Conservation (phyloP, 2,888 invertebrate genomes). For the Tetranychus truncatus region DNA sequence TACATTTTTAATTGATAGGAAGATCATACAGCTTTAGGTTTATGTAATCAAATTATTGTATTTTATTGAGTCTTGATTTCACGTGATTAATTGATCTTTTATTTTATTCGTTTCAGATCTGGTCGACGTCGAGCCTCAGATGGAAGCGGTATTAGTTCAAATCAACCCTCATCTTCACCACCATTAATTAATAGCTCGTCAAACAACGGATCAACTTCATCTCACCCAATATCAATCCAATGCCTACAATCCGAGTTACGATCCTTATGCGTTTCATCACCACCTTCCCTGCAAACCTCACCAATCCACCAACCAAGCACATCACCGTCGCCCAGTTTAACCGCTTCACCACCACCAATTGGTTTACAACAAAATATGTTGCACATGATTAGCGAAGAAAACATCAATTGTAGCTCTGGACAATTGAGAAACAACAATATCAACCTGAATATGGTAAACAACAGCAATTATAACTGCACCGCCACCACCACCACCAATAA, state of each 20-base stretch:
- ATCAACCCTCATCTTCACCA: not conserved
- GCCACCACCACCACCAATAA: not conserved
- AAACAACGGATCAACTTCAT: not conserved
- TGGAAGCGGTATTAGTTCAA: not conserved
- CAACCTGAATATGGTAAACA: not conserved
- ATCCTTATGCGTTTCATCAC: conserved; percentile 20
- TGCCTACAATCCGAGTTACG: conserved; percentile 18
- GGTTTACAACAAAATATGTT: conserved; percentile 9
- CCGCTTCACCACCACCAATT: conserved; percentile 15
- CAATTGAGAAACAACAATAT: not conserved
- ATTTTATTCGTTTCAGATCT: too few relatives aligned
- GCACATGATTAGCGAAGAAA: conserved; percentile 21
- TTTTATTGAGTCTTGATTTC: too few relatives aligned
- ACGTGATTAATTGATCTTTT: too few relatives aligned
- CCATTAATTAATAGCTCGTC: not conserved
- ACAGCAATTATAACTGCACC: not conserved
- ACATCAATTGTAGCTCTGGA: not conserved
- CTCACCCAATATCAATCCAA: conserved; percentile 7
- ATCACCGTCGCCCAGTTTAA: conserved; percentile 12
- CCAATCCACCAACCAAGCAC: conserved; percentile 14
- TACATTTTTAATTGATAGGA: too few relatives aligned
- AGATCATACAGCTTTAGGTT: not conserved
- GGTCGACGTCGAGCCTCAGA: conserved; percentile 16
- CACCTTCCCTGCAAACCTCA: conserved; percentile 21
- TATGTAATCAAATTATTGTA: not conserved